Conservation (phyloP, 2,113 vertebrate species). For the Bubo scandiacus region DNA sequence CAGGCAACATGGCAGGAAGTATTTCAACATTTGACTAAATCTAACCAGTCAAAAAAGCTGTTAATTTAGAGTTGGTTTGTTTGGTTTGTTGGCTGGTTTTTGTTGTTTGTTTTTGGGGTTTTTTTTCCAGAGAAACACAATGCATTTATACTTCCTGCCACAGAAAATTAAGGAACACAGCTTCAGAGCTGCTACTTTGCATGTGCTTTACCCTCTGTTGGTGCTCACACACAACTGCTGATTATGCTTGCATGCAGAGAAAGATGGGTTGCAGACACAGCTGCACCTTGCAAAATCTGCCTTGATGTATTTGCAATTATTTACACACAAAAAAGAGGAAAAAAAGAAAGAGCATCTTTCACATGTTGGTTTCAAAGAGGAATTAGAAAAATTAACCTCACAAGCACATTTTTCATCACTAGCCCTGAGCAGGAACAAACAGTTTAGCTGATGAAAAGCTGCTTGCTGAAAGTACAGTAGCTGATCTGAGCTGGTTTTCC, state of each 20-base stretch:
- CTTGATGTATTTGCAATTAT: not conserved
- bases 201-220: not conserved
- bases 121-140: not conserved
- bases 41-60: not conserved
- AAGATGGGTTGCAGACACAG: not conserved
- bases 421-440: not conserved
- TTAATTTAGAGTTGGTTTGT: not conserved
- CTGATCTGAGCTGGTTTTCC: not conserved
- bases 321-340: not conserved
- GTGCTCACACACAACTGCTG: not conserved
- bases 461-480: not conserved
- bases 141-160: not conserved
- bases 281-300: not conserved
- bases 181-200: not conserved
- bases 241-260: not conserved
- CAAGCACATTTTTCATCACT: not conserved
- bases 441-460: not conserved
- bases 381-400: conserved; percentile 15
- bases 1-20: not conserved
- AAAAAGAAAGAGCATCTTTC: not conserved
- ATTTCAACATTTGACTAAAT: not conserved
- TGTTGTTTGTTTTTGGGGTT: not conserved
- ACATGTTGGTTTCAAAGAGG: not conserved
- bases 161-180: not conserved
- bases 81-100: not conserved